Evolutionary conservation across 2,888 invertebrate genomes (phyloP).

Genomic region (Schizaphis graminum): DNA sequence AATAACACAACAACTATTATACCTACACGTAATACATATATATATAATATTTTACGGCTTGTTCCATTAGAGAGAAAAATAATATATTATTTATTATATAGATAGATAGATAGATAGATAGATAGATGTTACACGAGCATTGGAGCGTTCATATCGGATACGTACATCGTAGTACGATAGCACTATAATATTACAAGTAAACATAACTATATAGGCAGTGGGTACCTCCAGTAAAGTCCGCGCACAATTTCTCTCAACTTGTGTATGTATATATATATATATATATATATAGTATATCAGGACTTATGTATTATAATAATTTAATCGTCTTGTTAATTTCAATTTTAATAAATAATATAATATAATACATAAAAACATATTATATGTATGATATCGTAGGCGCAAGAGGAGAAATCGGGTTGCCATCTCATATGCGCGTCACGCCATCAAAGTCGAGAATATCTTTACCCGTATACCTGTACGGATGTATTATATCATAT

Average conservation of each 20-base stretch:
- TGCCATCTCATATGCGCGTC: background rate
- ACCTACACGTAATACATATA: background rate
- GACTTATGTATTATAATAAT: background rate
- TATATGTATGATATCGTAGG: background rate
- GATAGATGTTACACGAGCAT: slow-evolving; percentile 14
- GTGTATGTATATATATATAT: too few relatives aligned
- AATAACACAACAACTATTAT: background rate
- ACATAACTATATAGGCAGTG: background rate
- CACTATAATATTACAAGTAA: background rate
- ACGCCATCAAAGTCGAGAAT: background rate
- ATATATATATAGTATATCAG: background rate
- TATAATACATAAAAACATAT: background rate
- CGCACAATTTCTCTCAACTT: slow-evolving; percentile 35
- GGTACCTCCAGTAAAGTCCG: background rate
- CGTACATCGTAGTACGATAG: slow-evolving; percentile 13
- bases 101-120: background rate
- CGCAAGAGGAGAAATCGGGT: background rate
- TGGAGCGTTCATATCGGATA: slow-evolving; percentile 62
- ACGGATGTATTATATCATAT: background rate
- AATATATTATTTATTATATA: background rate
- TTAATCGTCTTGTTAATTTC: slow-evolving; percentile 48
- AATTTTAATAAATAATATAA: slow-evolving; percentile 25
- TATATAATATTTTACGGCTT: slow-evolving; percentile 16
- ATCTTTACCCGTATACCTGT: background rate
- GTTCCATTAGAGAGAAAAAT: slow-evolving; percentile 61